phyloP scores from a whole-genome alignment of 2,113 vertebrate species.

The Dipodomys ordii region DNA sequence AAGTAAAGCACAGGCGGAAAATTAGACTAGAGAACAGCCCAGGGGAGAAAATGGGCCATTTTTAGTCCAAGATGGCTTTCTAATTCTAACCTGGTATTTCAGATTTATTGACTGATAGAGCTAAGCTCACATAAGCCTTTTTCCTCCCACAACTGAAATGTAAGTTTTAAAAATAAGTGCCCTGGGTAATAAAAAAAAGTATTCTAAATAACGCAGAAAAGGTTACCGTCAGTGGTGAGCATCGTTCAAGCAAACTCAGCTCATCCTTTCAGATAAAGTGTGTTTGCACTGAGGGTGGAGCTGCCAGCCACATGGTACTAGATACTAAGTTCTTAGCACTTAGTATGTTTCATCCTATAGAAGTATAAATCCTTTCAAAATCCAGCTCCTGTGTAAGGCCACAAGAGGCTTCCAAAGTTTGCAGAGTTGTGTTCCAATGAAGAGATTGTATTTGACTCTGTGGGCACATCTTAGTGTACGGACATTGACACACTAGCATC shows the following conservation, averaged over 20 bases:
- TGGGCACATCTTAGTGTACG: no score
- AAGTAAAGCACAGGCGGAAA: conserved; percentile 59
- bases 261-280: neutral
- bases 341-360: no score
- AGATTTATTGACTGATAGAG: conserved; percentile 47
- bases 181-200: neutral
- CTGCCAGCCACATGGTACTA: no score
- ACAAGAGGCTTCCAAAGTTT: neutral
- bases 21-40: conserved; percentile 50
- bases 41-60: conserved; percentile 50
- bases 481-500: no score
- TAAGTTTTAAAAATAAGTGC: conserved; percentile 6
- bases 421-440: neutral
- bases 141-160: conserved; percentile 4
- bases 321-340: no score
- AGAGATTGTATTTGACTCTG: neutral
- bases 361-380: neutral
- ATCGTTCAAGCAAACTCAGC: neutral
- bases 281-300: fast-evolving
- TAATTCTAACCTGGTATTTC: conserved; percentile 50
- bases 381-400: neutral
- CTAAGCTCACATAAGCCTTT: conserved; percentile 22
- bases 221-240: neutral
- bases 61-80: conserved; percentile 58
- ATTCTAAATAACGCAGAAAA: neutral